Conservation (phyloP, 2,113 vertebrate species). For the Astatoreochromis straeleni region DNA sequence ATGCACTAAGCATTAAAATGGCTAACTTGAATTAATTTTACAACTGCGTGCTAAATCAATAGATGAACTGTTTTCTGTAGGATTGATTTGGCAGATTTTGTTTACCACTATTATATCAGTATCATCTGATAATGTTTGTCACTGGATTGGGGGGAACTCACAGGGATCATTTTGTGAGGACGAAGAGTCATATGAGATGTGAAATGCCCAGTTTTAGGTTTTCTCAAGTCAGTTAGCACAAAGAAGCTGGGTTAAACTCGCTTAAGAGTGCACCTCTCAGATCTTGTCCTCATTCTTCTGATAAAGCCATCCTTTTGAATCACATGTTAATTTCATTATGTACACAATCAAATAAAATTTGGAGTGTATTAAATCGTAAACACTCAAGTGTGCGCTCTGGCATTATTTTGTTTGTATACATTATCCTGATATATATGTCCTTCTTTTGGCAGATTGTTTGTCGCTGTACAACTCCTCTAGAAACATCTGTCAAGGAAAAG, state of each 20-base stretch:
- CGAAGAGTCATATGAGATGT: neutral
- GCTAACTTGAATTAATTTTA: neutral
- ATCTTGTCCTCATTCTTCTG: neutral
- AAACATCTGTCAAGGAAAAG: slow-evolving; percentile 93
- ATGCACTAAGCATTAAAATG: neutral
- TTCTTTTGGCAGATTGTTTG: slow-evolving; percentile 82
- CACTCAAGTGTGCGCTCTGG: too few relatives aligned
- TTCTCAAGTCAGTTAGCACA: neutral
- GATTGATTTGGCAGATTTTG: neutral
- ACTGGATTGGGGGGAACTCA: neutral
- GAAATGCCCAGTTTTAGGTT: neutral
- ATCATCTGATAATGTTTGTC: neutral
- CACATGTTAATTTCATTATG: neutral
- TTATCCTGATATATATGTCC: neutral
- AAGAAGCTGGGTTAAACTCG: neutral
- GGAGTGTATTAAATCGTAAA: neutral
- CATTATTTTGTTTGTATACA: neutral
- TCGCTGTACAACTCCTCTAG: slow-evolving; percentile 84
- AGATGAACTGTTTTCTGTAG: neutral
- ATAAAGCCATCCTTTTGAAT: neutral
- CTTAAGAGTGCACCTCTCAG: neutral
- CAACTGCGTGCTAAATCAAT: neutral
- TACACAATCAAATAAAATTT: neutral
- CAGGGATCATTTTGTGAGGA: neutral
- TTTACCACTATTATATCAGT: neutral